These are phyloP conservation scores for Scaptodrosophila latifasciaeformis DNA, from an alignment of 2,888 invertebrate genomes.

Conservation along the genomic window DNA sequence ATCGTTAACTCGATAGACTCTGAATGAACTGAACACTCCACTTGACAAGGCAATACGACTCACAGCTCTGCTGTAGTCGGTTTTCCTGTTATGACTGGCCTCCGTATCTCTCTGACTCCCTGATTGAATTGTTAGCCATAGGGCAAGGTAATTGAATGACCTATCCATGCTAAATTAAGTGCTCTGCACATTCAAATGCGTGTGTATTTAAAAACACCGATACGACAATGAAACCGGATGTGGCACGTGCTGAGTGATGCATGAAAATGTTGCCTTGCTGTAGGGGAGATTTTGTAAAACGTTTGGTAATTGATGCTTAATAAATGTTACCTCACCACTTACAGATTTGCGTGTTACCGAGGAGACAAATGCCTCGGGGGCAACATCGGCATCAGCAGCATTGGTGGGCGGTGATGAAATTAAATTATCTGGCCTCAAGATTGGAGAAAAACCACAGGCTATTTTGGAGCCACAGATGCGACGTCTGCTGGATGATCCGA, in stretches of 20 bases:
- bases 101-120: too few relatives aligned
- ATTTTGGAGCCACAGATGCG: constrained; percentile 29
- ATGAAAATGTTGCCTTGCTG: constrained; percentile 6
- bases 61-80: too few relatives aligned
- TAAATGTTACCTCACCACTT: neutral
- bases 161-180: constrained; percentile 61
- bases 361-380: constrained; percentile 37
- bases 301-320: constrained; percentile 56
- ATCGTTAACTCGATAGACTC: too few relatives aligned
- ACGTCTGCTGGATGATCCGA: constrained; percentile 28
- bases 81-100: too few relatives aligned
- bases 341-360: constrained; percentile 71
- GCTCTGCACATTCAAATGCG: constrained; percentile 48
- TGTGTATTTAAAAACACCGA: constrained; percentile 24
- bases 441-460: constrained; percentile 18
- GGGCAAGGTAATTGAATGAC: constrained; percentile 58
- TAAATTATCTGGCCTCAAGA: neutral
- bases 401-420: neutral
- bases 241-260: constrained; percentile 1
- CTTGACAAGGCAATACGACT: too few relatives aligned
- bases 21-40: too few relatives aligned
- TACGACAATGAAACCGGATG: constrained; percentile 16
- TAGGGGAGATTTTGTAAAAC: constrained; percentile 22
- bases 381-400: constrained; percentile 20
- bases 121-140: too few relatives aligned